Base-by-base conservation (phyloP, 2,888 invertebrate genomes). In the Lithophane leautieri region DNA sequence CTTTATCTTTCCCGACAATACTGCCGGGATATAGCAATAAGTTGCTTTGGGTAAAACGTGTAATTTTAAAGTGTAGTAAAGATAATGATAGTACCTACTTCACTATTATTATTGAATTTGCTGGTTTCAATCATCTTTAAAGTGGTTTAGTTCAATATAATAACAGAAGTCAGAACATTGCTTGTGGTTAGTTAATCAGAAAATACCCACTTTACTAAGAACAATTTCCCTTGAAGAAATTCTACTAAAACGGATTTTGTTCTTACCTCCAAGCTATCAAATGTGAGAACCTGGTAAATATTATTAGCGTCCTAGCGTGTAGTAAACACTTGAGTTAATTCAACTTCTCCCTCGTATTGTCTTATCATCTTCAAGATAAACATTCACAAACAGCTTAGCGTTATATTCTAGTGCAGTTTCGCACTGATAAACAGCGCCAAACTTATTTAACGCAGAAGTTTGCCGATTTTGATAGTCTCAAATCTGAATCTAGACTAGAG, bases 351-450 rank as follows among this genome's bases (percentile, higher is more conserved):
- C 16, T 50, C 22, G 9, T 50, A 52, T 62, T 73, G 73, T 69
- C 47, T 74, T 82, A 82, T 85, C 78, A 70, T 73, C 52, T 60
- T 52, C 14, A 71, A 80, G 84, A 73, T 83, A 71, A 62, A 52
- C 54, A 8, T 52, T 44, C 28, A 69, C 75, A 69, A 82, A 85
- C 62, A 70, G 68, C 73, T 73, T 67, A 83, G 60, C 25, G 58
- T 75, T 84, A 84, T 84, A 67, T 67, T 34, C 19, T 50, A 44
- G 50, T 67, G 75, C 75, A 62, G 40, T 50, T 74, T 50, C 28
- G 44, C 69, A 34, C n/a, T 68, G 42, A 40, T 81, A 58, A 19
- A 34, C 42, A 50, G 50, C 19, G 50, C 8, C 8, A 50, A 8
- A 19, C 8, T 19, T 50, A 19, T 50, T 28, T 22, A 50, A 28